phyloP scores from a whole-genome alignment of 1,140 invertebrate species.

The Ceratitis capitata region DNA sequence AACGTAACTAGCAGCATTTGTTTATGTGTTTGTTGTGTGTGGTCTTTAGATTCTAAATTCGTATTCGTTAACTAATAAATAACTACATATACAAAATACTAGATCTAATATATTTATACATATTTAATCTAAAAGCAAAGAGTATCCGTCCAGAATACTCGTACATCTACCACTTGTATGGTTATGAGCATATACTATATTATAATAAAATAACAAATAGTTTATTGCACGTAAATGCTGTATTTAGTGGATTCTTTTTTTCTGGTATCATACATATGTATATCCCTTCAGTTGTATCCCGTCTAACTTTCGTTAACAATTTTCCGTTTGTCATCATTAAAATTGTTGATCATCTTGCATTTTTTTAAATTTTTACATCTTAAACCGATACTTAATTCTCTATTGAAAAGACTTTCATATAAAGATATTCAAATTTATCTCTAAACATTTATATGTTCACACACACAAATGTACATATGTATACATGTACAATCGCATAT shows the following conservation, averaged over 20 bases:
- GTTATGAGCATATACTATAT: constrained; percentile 37
- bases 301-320: neutral
- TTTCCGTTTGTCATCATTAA: neutral
- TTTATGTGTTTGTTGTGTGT: constrained; percentile 34
- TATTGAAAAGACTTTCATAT: too few relatives aligned
- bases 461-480: too few relatives aligned
- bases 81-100: constrained; percentile 46
- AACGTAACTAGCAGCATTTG: constrained; percentile 26
- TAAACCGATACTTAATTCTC: too few relatives aligned
- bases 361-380: too few relatives aligned
- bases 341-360: neutral
- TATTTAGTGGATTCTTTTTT: constrained; percentile 25
- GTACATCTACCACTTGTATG: neutral
- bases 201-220: constrained; percentile 26
- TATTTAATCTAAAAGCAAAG: neutral
- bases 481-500: too few relatives aligned
- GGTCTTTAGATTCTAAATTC: constrained; percentile 8
- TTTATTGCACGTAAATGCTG: constrained; percentile 41
- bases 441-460: too few relatives aligned
- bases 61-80: constrained; percentile 35
- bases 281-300: neutral
- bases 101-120: constrained; percentile 48
- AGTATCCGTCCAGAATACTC: neutral
- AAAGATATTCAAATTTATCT: too few relatives aligned
- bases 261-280: constrained; percentile 17